A percentile compares a stretch with the other conserved stretches of the same genome.
phyloP scores from a whole-genome alignment of 1,140 invertebrate species.

The Drosophila pseudoobscura region DNA sequence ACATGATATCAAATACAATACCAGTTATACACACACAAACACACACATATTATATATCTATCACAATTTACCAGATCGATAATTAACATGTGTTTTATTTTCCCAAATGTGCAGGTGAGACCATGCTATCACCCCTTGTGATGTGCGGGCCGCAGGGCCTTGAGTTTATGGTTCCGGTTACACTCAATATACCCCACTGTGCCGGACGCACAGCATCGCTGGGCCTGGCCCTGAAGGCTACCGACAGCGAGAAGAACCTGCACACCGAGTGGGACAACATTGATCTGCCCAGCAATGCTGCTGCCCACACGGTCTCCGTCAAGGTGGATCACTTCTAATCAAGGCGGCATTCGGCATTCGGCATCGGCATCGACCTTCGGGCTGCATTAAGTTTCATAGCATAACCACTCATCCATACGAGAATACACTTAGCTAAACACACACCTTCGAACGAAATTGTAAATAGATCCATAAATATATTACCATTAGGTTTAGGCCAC shows the following conservation, averaged over 20 bases:
- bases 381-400: slow-evolving; percentile 36
- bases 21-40: not conserved
- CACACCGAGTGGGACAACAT: slow-evolving; percentile 90
- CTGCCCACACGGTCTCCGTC: slow-evolving; percentile 92
- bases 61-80: not conserved
- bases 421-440: slow-evolving; percentile 11
- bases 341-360: not conserved
- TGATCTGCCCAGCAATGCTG: slow-evolving; percentile 89
- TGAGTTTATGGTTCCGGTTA: slow-evolving; percentile 93
- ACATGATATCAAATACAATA: slow-evolving; percentile 23
- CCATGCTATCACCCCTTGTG: slow-evolving; percentile 94
- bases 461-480: slow-evolving; percentile 55
- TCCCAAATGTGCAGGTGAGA: slow-evolving; percentile 89
- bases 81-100: slow-evolving; percentile 39
- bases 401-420: slow-evolving; percentile 27
- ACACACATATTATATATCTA: slow-evolving; percentile 1
- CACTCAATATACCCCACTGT: slow-evolving; percentile 91
- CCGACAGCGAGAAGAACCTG: slow-evolving; percentile 89
- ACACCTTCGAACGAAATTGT: slow-evolving; percentile 50
- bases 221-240: slow-evolving; percentile 90
- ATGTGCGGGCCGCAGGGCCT: slow-evolving; percentile 97
- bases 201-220: slow-evolving; percentile 89
- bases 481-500: slow-evolving; percentile 31
- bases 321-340: slow-evolving; percentile 93
- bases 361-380: too few relatives aligned